A percentile compares a stretch with the other conserved stretches of the same genome.
Evolutionary conservation across 1,140 invertebrate genomes (phyloP).

Genomic region (Mercenaria mercenaria): DNA sequence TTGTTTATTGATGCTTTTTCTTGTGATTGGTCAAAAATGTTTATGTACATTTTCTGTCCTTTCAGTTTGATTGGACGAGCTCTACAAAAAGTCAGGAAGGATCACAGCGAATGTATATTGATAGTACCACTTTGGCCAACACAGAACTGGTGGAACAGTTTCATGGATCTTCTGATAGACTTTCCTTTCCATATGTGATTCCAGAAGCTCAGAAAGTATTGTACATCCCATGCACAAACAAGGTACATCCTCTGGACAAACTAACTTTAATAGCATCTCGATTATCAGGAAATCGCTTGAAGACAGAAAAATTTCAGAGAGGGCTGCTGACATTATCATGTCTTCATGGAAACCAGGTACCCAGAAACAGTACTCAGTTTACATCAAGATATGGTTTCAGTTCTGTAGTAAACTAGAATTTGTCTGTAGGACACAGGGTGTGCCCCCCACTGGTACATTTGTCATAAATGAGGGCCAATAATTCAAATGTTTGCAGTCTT

Average conservation of each 20-base stretch:
- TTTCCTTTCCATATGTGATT: constrained; percentile 24
- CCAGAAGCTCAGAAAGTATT: constrained; percentile 39
- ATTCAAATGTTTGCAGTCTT: no score
- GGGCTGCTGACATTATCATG: constrained; percentile 32
- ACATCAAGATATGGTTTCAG: constrained; percentile 48
- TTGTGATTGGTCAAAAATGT: background rate
- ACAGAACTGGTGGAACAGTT: constrained; percentile 51
- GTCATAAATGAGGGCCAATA: no score
- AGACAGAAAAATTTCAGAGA: constrained; percentile 40
- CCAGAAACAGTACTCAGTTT: constrained; percentile 51
- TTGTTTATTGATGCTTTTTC: constrained; percentile 25
- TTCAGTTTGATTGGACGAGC: constrained; percentile 40
- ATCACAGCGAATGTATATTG: constrained; percentile 12
- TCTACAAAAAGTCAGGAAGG: constrained; percentile 36
- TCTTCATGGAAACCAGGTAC: constrained; percentile 31
- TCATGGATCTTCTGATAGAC: constrained; percentile 42
- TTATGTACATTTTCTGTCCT: no score
- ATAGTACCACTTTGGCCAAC: constrained; percentile 57
- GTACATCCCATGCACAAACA: background rate
- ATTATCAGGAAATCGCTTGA: constrained; percentile 52
- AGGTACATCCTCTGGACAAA: background rate
- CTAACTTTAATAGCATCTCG: constrained; percentile 30
- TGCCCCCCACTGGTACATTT: no score
- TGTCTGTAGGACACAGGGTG: no score
- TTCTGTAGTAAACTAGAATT: constrained; percentile 65